Percentiles rank a stretch among this genome's conserved stretches.
These are phyloP conservation scores for Xerus rutilus DNA, from an alignment of 2,797 vertebrate genomes.

Conservation along the genomic window DNA sequence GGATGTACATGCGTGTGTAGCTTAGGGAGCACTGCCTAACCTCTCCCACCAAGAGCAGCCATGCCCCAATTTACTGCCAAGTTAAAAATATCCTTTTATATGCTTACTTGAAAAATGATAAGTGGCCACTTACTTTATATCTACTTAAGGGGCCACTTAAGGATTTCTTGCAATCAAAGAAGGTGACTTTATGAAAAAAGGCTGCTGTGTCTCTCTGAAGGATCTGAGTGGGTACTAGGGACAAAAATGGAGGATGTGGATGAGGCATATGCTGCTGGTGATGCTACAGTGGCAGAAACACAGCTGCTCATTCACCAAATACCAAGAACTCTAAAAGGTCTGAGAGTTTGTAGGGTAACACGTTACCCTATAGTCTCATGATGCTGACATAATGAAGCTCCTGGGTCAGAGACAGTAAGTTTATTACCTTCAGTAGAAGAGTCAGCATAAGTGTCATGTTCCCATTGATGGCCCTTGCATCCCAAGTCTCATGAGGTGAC, in stretches of 20 bases:
- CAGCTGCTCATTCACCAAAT: background rate
- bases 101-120: background rate
- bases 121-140: background rate
- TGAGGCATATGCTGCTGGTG: background rate
- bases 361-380: background rate
- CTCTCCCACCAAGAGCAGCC: background rate
- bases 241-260: background rate
- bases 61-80: background rate
- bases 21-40: background rate
- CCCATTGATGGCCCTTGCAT: too few relatives aligned
- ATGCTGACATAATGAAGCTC: background rate
- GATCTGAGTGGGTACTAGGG: background rate
- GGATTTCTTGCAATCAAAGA: background rate
- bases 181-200: background rate
- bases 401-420: background rate
- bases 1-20: background rate
- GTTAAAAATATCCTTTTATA: background rate
- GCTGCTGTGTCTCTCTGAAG: background rate
- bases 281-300: background rate
- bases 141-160: background rate
- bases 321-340: background rate
- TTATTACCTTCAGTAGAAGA: background rate
- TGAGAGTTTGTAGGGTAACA: background rate
- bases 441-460: background rate
- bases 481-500: background rate